phyloP scores from a whole-genome alignment of 2,797 vertebrate species.

The Semaprochilodus insignis region DNA sequence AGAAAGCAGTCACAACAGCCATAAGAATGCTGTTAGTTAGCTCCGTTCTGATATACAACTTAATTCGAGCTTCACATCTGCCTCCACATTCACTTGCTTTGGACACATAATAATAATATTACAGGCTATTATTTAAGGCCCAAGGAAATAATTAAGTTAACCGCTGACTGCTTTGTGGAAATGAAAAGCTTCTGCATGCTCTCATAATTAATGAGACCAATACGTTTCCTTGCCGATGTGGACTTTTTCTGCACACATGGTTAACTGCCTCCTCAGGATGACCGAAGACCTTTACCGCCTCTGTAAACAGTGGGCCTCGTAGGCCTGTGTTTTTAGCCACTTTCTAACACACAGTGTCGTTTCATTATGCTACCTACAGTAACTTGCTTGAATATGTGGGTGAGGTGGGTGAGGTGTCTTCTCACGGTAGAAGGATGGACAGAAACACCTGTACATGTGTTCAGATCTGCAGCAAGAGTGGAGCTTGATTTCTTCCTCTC shows the following conservation, averaged over 20 bases:
- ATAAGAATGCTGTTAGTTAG: conserved; percentile 1
- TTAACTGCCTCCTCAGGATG: no score
- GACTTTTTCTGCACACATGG: not conserved
- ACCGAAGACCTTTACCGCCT: no score
- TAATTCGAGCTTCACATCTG: not conserved
- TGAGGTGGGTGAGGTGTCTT: no score
- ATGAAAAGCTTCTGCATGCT: not conserved
- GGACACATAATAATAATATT: not conserved
- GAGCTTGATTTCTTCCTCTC: no score
- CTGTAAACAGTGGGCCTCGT: no score
- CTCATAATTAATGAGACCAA: not conserved
- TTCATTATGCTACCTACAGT: no score
- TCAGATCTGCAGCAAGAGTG: no score
- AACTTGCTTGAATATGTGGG: no score
- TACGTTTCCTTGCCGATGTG: not conserved
- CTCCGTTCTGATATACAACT: not conserved
- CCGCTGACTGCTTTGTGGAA: not conserved
- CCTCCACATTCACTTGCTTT: not conserved
- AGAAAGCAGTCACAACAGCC: conserved; percentile 10
- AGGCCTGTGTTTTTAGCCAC: no score
- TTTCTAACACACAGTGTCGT: no score
- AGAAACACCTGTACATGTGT: no score
- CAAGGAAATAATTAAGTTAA: not conserved
- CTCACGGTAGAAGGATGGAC: no score
- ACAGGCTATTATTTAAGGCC: not conserved